These are phyloP conservation scores for Geotrypetes seraphini DNA, from an alignment of 2,797 vertebrate genomes.

Conservation along the genomic window DNA sequence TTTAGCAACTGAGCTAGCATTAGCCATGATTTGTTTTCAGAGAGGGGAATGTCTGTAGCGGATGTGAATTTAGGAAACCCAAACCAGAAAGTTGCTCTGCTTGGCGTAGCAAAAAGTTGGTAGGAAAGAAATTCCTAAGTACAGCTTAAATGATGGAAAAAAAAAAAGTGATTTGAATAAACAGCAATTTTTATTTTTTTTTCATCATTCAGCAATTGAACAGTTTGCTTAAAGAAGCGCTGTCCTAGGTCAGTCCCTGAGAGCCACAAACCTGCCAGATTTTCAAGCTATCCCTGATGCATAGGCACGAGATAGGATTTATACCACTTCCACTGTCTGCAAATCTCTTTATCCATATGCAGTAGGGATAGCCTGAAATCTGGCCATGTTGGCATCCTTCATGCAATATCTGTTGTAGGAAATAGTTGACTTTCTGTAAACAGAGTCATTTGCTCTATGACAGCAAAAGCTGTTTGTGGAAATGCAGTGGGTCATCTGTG, in stretches of 20 bases:
- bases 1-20: constrained; percentile 42
- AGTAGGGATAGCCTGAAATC: no score
- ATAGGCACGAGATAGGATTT: no score
- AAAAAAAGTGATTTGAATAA: background rate
- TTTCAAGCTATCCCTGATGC: no score
- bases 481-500: no score
- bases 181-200: background rate
- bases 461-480: no score
- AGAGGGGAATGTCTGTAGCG: constrained; percentile 10
- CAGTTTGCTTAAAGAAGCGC: background rate
- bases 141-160: background rate
- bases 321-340: no score
- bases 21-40: constrained; percentile 8
- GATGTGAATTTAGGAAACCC: background rate
- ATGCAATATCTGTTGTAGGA: background rate
- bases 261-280: no score
- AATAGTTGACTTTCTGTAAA: background rate
- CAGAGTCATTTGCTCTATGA: no score
- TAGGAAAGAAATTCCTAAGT: background rate
- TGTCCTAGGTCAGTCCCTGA: no score
- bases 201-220: background rate
- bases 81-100: background rate
- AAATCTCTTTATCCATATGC: no score
- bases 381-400: fast-evolving
- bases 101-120: background rate